Evolutionary conservation across 2,113 vertebrate species (phyloP).

Genomic region (Oryzias celebensis): DNA sequence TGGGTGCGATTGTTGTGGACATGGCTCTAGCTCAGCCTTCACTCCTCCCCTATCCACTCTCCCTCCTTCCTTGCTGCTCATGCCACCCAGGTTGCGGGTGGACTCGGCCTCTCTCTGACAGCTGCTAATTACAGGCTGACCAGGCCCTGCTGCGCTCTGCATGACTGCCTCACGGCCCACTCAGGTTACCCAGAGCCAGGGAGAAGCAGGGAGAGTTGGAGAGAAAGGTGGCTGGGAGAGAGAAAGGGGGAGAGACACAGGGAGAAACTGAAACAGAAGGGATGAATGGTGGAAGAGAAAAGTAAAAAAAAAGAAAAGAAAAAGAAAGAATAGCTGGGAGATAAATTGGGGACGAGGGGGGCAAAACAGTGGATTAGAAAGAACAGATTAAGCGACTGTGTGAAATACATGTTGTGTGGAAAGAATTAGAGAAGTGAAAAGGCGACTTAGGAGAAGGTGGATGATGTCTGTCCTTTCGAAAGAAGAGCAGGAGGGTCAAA

Average conservation of each 20-base stretch:
- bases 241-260: conserved; percentile 15
- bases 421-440: conserved; percentile 71
- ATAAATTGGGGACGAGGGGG: conserved; percentile 35
- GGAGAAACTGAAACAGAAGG: conserved; percentile 31
- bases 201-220: conserved; percentile 57
- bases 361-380: conserved; percentile 73
- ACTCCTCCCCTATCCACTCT: conserved; percentile 34
- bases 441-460: conserved; percentile 59
- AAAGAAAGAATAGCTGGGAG: conserved; percentile 48
- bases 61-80: conserved; percentile 46
- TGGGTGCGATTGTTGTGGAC: conserved; percentile 67
- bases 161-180: conserved; percentile 76
- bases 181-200: conserved; percentile 76
- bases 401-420: conserved; percentile 70
- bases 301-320: conserved; percentile 41
- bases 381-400: conserved; percentile 75
- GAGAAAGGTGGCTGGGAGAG: conserved; percentile 57
- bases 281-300: conserved; percentile 30
- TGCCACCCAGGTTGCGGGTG: conserved; percentile 85
- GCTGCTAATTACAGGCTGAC: conserved; percentile 83
- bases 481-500: conserved; percentile 24
- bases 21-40: conserved; percentile 56
- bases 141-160: conserved; percentile 79
- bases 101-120: conserved; percentile 79
- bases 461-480: conserved; percentile 50